These are phyloP conservation scores for Esox lucius DNA, from an alignment of 2,797 vertebrate genomes.

Conservation along the genomic window DNA sequence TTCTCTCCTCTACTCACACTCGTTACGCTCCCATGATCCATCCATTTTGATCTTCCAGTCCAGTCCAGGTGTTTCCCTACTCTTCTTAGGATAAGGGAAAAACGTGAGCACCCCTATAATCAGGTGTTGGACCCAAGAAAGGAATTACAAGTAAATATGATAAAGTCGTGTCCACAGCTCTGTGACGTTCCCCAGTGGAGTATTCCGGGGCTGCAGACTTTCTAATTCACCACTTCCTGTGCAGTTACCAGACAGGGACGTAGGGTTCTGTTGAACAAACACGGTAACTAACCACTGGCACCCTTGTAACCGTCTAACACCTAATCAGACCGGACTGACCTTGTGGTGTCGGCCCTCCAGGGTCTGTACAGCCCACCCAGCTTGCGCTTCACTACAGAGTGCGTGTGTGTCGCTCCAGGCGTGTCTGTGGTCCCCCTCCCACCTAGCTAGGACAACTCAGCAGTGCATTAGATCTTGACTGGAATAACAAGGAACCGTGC, in stretches of 20 bases:
- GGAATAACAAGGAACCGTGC: slow-evolving; percentile 62
- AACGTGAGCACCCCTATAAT: no score
- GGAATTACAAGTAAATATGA: no score
- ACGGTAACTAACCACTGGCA: slow-evolving; percentile 47
- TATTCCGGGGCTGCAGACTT: no score
- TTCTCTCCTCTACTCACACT: slow-evolving; percentile 8
- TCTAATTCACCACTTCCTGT: slow-evolving; percentile 61
- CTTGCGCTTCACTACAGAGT: not conserved
- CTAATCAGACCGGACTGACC: not conserved
- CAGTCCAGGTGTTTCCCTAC: slow-evolving; percentile 11
- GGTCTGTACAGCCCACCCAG: not conserved
- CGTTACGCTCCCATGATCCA: slow-evolving; percentile 42
- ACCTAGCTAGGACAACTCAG: slow-evolving; percentile 63
- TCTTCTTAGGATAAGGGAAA: no score
- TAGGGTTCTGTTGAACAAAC: slow-evolving; percentile 57
- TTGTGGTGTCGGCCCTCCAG: not conserved
- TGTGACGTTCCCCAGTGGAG: no score
- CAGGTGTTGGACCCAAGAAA: no score
- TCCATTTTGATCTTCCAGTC: slow-evolving; percentile 55
- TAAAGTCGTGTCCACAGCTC: no score
- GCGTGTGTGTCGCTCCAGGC: slow-evolving; percentile 51
- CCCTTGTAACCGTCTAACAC: slow-evolving; percentile 1
- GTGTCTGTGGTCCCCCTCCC: slow-evolving; percentile 40
- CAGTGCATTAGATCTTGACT: slow-evolving; percentile 64
- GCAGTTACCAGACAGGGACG: slow-evolving; percentile 63